These are phyloP conservation scores for Hecatera dysodea DNA, from an alignment of 2,888 invertebrate species.

Conservation along the genomic window DNA sequence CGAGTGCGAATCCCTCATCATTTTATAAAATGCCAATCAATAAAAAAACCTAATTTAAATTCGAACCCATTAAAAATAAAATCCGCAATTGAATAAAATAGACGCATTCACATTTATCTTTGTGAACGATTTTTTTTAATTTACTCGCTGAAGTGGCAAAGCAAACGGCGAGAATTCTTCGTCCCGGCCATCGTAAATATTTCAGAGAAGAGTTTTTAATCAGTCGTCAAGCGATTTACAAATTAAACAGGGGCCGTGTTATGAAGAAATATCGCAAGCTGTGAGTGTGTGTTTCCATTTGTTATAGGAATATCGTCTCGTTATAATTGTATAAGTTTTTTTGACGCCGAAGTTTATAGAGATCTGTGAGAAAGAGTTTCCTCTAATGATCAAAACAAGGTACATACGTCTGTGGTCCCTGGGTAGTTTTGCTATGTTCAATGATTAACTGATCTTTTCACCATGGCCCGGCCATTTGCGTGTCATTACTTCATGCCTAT, in stretches of 20 bases:
- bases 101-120: conserved; percentile 53
- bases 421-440: background rate
- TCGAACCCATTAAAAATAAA: conserved; percentile 38
- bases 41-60: conserved; percentile 36
- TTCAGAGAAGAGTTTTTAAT: conserved; percentile 90
- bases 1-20: background rate
- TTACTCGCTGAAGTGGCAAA: conserved; percentile 64
- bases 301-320: background rate
- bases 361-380: background rate
- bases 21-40: conserved; percentile 21
- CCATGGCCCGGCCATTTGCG: too few relatives aligned
- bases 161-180: conserved; percentile 62
- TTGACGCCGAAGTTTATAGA: background rate
- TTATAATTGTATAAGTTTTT: background rate
- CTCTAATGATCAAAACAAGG: background rate
- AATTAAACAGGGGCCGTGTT: conserved; percentile 90
- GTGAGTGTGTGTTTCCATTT: conserved; percentile 75
- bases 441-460: background rate
- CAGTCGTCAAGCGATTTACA: conserved; percentile 90
- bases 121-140: conserved; percentile 63
- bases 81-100: conserved; percentile 57
- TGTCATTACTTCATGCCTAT: background rate
- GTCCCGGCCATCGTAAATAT: conserved; percentile 81
- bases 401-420: background rate
- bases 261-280: conserved; percentile 88